Conservation (phyloP, 2,113 vertebrate species). For the Macroglossus sobrinus region DNA sequence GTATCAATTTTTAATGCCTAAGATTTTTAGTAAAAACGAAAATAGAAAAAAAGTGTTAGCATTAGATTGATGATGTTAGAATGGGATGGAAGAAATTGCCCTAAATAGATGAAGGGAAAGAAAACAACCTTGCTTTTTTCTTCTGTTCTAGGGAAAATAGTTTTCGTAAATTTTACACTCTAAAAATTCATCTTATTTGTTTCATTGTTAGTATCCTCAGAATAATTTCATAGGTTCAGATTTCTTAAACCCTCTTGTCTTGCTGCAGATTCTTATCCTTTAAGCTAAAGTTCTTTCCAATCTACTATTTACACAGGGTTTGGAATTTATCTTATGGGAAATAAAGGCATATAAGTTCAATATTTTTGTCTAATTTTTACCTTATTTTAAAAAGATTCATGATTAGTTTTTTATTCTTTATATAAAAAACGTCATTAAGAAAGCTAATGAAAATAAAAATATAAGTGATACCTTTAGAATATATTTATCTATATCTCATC, state of each 20-base stretch:
- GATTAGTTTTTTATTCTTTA: background rate
- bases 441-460: background rate
- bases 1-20: background rate
- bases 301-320: background rate
- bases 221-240: background rate
- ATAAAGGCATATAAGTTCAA: background rate
- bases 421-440: background rate
- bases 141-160: background rate
- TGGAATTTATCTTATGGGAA: background rate
- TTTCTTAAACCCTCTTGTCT: background rate
- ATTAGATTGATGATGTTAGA: background rate
- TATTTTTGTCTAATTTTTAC: background rate
- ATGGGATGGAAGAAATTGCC: background rate
- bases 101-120: background rate
- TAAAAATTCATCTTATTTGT: background rate
- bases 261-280: background rate
- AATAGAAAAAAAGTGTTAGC: background rate
- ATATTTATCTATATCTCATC: background rate
- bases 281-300: background rate
- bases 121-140: background rate
- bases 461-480: background rate
- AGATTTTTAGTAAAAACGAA: background rate
- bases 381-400: background rate
- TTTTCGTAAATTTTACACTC: background rate
- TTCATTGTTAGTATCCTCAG: background rate